phyloP scores from a whole-genome alignment of 2,797 vertebrate species.

The Crocidura indochinensis region DNA sequence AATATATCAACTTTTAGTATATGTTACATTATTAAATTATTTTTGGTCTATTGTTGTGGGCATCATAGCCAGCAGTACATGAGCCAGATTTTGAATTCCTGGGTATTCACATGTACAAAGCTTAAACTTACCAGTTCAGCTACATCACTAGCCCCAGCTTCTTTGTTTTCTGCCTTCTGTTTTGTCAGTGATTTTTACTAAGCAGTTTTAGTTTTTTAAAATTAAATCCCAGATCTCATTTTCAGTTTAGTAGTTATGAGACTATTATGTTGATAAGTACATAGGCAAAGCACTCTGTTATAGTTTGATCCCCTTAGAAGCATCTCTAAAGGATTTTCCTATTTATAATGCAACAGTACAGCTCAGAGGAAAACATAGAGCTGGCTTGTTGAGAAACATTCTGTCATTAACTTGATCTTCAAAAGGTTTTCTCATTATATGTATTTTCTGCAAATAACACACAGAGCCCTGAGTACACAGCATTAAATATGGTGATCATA shows the following conservation, averaged over 20 bases:
- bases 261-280: not conserved
- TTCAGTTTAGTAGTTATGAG: not conserved
- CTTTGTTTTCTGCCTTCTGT: not conserved
- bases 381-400: not conserved
- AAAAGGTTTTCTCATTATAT: not conserved
- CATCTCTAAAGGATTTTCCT: slow-evolving; percentile 47
- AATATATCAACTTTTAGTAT: no score
- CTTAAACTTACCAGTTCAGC: no score
- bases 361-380: not conserved
- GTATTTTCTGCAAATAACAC: slow-evolving; percentile 15
- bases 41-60: no score
- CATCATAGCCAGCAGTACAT: no score
- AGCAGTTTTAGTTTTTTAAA: slow-evolving; percentile 16
- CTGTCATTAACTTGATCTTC: slow-evolving; percentile 23
- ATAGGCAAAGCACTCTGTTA: not conserved
- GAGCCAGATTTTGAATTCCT: no score
- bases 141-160: no score
- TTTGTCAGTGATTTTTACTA: slow-evolving; percentile 50
- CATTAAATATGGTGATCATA: not conserved
- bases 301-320: slow-evolving; percentile 8
- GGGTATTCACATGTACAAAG: no score
- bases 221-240: slow-evolving; percentile 28
- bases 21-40: not conserved
- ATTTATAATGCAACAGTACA: not conserved
- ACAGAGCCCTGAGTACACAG: not conserved